A percentile compares a stretch with the other conserved stretches of the same genome.
Conservation (phyloP, 1,140 invertebrate genomes). For the Meloidogyne exigua region DNA sequence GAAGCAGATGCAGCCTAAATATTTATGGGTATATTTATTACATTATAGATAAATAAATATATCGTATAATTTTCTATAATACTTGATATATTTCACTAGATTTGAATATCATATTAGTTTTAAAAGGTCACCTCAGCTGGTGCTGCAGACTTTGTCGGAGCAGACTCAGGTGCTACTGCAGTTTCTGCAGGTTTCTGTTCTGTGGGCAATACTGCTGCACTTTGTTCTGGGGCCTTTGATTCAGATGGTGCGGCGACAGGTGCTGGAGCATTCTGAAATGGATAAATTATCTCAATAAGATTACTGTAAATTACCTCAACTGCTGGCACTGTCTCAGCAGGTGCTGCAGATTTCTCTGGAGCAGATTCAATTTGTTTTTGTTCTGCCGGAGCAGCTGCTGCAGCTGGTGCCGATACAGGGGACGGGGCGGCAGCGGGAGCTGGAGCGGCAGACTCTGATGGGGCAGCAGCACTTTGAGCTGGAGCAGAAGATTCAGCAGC, state of each 20-base stretch:
- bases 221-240: neutral
- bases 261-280: constrained; percentile 7
- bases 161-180: constrained; percentile 3
- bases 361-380: neutral
- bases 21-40: neutral
- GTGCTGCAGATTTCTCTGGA: neutral
- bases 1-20: neutral
- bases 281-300: too few relatives aligned
- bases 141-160: neutral
- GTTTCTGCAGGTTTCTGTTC: neutral
- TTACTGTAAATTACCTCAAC: neutral
- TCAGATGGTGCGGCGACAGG: constrained; percentile 1
- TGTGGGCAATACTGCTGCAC: neutral
- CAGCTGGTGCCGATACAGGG: neutral
- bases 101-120: too few relatives aligned
- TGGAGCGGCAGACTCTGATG: neutral
- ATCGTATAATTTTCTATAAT: too few relatives aligned
- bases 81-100: too few relatives aligned
- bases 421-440: neutral
- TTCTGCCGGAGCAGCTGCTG: neutral
- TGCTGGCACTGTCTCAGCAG: constrained; percentile 3
- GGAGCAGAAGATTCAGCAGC: neutral
- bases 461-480: neutral
- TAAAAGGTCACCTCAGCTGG: constrained; percentile 1
- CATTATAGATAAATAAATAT: too few relatives aligned